A percentile compares a stretch with the other conserved stretches of the same genome.
Evolutionary conservation across 2,888 invertebrate species (phyloP).

Genomic region (Yponomeuta plumbellus): DNA sequence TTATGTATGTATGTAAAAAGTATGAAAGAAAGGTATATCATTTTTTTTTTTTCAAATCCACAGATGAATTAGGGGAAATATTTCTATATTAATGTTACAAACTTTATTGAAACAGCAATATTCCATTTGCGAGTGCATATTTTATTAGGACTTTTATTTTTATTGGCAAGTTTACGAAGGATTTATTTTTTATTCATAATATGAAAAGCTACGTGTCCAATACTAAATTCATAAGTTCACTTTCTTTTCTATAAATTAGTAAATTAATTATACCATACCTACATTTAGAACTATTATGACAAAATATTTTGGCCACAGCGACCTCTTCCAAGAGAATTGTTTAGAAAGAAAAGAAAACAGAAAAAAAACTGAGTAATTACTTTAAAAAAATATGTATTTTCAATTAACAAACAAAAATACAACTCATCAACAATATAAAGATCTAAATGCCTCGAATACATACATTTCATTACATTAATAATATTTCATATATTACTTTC

Average conservation of each 20-base stretch:
- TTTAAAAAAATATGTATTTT: constrained; percentile 56
- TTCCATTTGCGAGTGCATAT: too few species aligned
- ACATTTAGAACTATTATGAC: background rate
- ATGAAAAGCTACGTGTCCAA: background rate
- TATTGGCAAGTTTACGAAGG: too few species aligned
- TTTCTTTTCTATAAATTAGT: background rate
- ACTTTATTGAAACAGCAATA: too few species aligned
- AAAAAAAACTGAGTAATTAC: constrained; percentile 33
- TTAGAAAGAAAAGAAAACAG: background rate
- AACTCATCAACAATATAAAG: constrained; percentile 43
- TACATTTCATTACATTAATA: constrained; percentile 19
- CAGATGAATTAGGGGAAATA: too few species aligned
- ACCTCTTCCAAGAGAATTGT: background rate
- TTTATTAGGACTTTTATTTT: too few species aligned
- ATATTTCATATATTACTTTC: constrained; percentile 3
- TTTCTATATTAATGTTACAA: too few species aligned
- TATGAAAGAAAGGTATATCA: too few species aligned
- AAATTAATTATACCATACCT: background rate
- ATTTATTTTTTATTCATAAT: background rate
- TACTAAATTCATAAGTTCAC: constrained; percentile 9
- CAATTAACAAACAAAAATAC: constrained; percentile 46
- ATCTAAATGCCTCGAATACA: constrained; percentile 27
- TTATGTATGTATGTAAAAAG: too few species aligned
- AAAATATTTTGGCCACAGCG: background rate
- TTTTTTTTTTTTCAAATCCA: too few species aligned